These are phyloP conservation scores for Glaucopsyche alexis DNA, from an alignment of 2,888 invertebrate genomes.

Conservation along the genomic window DNA sequence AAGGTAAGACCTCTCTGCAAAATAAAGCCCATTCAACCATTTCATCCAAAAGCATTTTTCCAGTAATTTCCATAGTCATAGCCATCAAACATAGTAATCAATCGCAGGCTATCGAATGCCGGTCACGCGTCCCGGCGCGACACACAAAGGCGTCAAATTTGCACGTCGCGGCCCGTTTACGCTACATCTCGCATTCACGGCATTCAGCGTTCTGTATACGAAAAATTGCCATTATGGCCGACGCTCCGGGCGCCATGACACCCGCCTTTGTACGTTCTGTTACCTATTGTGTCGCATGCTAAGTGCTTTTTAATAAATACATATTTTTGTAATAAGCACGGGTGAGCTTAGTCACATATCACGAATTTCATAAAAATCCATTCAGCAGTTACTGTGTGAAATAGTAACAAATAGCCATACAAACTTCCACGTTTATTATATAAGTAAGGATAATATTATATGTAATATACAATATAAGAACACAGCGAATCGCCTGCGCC, in stretches of 20 bases:
- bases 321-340: constrained; percentile 30
- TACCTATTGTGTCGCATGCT: constrained; percentile 35
- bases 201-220: constrained; percentile 68
- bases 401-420: no score
- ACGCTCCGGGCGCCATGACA: constrained; percentile 59
- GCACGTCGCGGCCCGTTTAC: constrained; percentile 76
- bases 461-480: no score
- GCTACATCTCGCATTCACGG: constrained; percentile 72
- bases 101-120: constrained; percentile 50
- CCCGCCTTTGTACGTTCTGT: constrained; percentile 44
- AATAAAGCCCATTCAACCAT: not conserved
- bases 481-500: no score
- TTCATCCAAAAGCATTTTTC: constrained; percentile 3
- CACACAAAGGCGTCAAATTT: constrained; percentile 77
- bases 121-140: constrained; percentile 63
- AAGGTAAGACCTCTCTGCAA: not conserved
- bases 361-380: no score
- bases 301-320: constrained; percentile 25
- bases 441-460: no score
- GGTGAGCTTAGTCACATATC: not conserved
- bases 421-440: no score
- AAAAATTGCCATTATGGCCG: constrained; percentile 73
- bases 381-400: no score
- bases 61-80: constrained; percentile 36
- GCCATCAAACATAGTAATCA: constrained; percentile 41